Base-by-base conservation (phyloP, 2,797 vertebrate genomes). In the Hirundo rustica region DNA sequence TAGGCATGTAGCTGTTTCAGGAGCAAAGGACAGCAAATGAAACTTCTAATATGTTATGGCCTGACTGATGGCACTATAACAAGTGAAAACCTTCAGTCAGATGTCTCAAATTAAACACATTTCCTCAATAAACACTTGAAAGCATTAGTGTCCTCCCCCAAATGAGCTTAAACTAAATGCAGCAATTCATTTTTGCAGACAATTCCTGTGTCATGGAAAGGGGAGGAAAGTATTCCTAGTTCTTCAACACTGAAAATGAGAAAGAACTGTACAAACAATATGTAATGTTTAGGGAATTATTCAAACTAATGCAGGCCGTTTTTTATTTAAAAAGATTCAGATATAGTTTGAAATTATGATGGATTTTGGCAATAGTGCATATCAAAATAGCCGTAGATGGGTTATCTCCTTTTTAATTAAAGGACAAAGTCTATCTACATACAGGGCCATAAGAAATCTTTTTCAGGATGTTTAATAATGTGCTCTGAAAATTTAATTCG, bases 1-100 rank as follows among this genome's bases (percentile, higher is more conserved):
- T 93, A 92, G 75, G 75, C 81, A 97, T 95, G 77, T 89, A 94
- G 76, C 90, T 96, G 78, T 95, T 96, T 92, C 51, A 94, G 83
- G 72, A 93, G 62, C 71, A 18, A 62, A 51, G 23, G n/a, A 40
- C 30, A 81, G 40, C 23, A 51, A 64, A 40, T 54, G 10, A 70
- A 83, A 76, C 13, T 54, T 40, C 5, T 55, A 42, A 10, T 53
- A 13, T 11, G 13, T 70, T 36, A 10, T 32, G 23, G 11, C 17
- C 48, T 83, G 45, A 62, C 42, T 53, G 20, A 51, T 57, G 23
- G 11, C 9, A 23, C 7, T 73, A 17, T 61, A 67, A 32, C 4
- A 54, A 73, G 61, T 61, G 2, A 58, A 88, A 81, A 27, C 42
- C n/a, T 88, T 82, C 20, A 32, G 42, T 84, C 44, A 38, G 53